Evolutionary conservation across 2,797 vertebrate genomes (phyloP), one percentile per base, ranked within the genome.

Genomic region (Acestrorhynchus altus): DNA sequence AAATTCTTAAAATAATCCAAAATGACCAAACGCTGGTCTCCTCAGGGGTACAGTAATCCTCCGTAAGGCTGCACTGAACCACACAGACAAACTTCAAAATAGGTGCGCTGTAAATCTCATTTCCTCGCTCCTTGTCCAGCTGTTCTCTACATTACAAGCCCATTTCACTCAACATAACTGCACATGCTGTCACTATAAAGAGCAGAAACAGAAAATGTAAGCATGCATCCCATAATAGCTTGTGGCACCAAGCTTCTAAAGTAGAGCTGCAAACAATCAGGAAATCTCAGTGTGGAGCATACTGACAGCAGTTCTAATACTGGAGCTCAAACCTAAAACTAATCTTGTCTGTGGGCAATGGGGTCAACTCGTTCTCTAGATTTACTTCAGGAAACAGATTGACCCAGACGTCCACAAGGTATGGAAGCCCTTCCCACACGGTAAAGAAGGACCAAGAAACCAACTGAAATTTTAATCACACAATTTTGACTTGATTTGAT

Each of bases 101-200:
- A 13, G 54, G 20, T 56, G 2, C 9, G 22, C 24, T 12, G 54
- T 57, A 12, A 24, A 56, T 10, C 24, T 56, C 7, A 11, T 26
- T 24, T 44, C 35, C 60, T 40, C 31, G 22, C 8, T 40, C 52
- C 31, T 44, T 0, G 9, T 44, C 0, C 28, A 31, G 40, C 54
- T 9, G 4, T 24, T 46, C 35, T 71, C 13, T 59, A 52, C 22
- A 22, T 51, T 4, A 18, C 72, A 67, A 66, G 42, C 6, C 24
- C 28, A 66, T 13, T 44, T 89, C 85, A 89, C 89, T 91, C 89
- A 86, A 92, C 24, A 39, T 26, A 63, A 63, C 40, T 20, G 60
- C n/a, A n/a, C 8, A 20, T 42, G 18, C 1, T 42, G 1, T 9
- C 18, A 3, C 15, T 35, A 63, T 12, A 8, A 40, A 10, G 39